phyloP scores from a whole-genome alignment of 92 coral and sea anemone species.

The Pocillopora grandis region DNA sequence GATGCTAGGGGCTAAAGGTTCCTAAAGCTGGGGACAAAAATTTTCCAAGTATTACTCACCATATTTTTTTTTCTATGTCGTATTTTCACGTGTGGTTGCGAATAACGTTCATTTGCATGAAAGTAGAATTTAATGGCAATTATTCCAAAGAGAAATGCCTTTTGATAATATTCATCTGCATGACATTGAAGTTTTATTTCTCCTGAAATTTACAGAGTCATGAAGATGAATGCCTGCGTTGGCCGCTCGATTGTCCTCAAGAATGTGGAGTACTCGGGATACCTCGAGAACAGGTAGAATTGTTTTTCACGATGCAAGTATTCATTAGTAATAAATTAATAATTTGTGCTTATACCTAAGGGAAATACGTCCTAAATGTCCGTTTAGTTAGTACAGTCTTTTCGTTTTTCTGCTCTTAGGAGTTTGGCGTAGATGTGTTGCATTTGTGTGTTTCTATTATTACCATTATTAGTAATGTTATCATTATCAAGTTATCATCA shows the following conservation, averaged over 20 bases:
- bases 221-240: constrained; percentile 12
- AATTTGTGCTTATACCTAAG: neutral
- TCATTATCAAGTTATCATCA: too few relatives aligned
- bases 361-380: neutral
- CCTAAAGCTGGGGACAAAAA: too few relatives aligned
- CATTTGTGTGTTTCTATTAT: too few relatives aligned
- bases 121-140: too few relatives aligned
- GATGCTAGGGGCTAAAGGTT: too few relatives aligned
- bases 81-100: too few relatives aligned
- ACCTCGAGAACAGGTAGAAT: constrained; percentile 26
- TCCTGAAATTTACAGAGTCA: constrained; percentile 10
- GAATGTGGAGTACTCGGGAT: constrained; percentile 20
- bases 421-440: too few relatives aligned
- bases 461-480: too few relatives aligned
- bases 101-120: too few relatives aligned
- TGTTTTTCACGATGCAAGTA: neutral
- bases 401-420: too few relatives aligned
- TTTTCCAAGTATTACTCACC: fast-evolving
- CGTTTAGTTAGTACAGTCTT: too few relatives aligned
- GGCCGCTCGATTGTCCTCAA: constrained; percentile 33
- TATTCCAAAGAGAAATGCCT: neutral
- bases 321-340: neutral
- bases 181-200: neutral
- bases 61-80: too few relatives aligned
- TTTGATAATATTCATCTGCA: neutral